These are phyloP conservation scores for Pammene fasciana DNA, from an alignment of 2,888 invertebrate genomes.

Conservation along the genomic window DNA sequence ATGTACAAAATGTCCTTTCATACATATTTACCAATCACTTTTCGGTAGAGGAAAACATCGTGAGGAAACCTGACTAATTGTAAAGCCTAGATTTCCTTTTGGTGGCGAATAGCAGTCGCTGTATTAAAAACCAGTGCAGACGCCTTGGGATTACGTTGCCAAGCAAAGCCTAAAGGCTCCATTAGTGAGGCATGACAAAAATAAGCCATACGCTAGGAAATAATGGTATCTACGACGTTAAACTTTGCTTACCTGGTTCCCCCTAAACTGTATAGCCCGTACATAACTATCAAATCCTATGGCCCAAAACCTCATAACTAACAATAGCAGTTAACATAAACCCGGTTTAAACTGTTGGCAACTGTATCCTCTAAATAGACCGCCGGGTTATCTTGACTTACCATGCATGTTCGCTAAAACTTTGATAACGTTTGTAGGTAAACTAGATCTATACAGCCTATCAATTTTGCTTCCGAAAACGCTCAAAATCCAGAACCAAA, in stretches of 20 bases:
- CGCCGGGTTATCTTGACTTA: conserved; percentile 29
- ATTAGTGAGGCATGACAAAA: too few species aligned
- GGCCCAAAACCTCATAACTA: conserved; percentile 11
- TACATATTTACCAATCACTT: too few species aligned
- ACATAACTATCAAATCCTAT: conserved; percentile 1
- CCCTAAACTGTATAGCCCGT: not conserved
- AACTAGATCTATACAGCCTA: not conserved
- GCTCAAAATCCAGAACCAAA: not conserved
- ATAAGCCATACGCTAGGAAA: too few species aligned
- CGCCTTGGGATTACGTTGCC: too few species aligned
- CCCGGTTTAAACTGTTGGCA: conserved; percentile 34
- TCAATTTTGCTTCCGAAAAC: not conserved
- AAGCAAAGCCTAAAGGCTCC: too few species aligned
- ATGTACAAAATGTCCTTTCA: too few species aligned
- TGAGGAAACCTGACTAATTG: too few species aligned
- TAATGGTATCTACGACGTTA: not conserved
- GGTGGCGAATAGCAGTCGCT: too few species aligned
- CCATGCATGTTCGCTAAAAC: conserved; percentile 40
- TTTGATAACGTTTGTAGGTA: conserved; percentile 24
- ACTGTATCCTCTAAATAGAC: conserved; percentile 24
- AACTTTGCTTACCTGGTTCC: too few species aligned
- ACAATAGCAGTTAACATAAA: conserved; percentile 29
- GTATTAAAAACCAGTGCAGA: too few species aligned
- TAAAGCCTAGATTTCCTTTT: too few species aligned
- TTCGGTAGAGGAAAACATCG: too few species aligned